A percentile compares a stretch with the other conserved stretches of the same genome.
phyloP scores from a whole-genome alignment of 2,888 invertebrate species.

The Cheilosia grossa region DNA sequence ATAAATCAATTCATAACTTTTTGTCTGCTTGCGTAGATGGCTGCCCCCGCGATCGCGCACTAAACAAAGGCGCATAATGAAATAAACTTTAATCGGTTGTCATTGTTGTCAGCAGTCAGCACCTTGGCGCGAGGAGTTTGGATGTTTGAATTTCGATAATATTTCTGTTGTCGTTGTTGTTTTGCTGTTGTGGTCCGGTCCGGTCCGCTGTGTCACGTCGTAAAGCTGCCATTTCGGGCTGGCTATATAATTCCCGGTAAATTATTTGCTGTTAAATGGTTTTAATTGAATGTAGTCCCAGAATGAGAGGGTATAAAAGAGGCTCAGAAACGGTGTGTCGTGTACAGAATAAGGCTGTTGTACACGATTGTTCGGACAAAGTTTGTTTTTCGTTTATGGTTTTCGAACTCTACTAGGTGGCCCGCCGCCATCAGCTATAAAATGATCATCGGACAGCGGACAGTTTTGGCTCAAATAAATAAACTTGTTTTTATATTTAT shows the following conservation, averaged over 20 bases:
- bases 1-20: conserved; percentile 75
- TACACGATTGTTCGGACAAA: conserved; percentile 49
- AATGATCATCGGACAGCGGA: conserved; percentile 33
- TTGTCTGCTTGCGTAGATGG: conserved; percentile 32
- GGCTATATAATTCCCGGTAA: conserved; percentile 72
- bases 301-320: conserved; percentile 29
- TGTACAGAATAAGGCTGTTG: conserved; percentile 48
- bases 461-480: conserved; percentile 5
- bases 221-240: conserved; percentile 71
- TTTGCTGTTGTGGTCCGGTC: conserved; percentile 14
- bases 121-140: conserved; percentile 71
- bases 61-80: conserved; percentile 66
- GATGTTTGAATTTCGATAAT: conserved; percentile 59
- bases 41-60: conserved; percentile 43
- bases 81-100: conserved; percentile 75
- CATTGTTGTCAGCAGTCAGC: conserved; percentile 75
- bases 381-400: conserved; percentile 61
- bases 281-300: conserved; percentile 73
- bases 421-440: conserved; percentile 37
- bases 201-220: conserved; percentile 72
- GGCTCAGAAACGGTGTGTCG: conserved; percentile 11
- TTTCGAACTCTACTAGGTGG: conserved; percentile 62
- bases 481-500: no score
- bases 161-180: conserved; percentile 37
- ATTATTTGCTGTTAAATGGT: conserved; percentile 75